Evolutionary conservation across 2,888 invertebrate genomes (phyloP), one percentile per base, ranked within the genome.

Genomic region (Drosophila buzzatii): DNA sequence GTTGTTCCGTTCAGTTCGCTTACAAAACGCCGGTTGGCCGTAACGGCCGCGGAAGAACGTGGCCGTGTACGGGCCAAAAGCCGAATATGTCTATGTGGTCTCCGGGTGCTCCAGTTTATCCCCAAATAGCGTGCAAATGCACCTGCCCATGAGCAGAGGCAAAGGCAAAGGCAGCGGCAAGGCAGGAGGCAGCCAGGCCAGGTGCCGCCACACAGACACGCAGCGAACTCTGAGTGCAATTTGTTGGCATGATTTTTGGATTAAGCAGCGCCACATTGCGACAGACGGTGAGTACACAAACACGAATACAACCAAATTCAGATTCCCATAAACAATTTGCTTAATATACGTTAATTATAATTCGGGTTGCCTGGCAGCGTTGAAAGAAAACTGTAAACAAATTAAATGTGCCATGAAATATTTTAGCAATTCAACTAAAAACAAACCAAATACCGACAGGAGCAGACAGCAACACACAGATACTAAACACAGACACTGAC

Each of bases 1-100:
- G 55, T 55, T 66, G 71, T 67, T 74, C 49, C 47, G 69, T 85
- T 90, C 87, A 90, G 90, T 90, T 89, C 72, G 87, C 70, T 81
- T 86, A 89, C 88, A 90, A 86, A 86, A 89, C 88, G 85, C 85
- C 85, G 85, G 85, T 82, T 85, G 70, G 81, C 82, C 74, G 64
- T 79, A 61, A 79, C 60, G 82, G 82, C 81, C 71, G 74, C 81
- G 81, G 66, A 78, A 47, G 59, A 79, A 66, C 79, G 79, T 73
- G 78, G 53, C 68, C 68, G 59, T 73, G 37, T 49, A 65, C 41
- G 42, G 35, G 37, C 37, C 35, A 27, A 55, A 41, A 47, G 45
- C 51, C 51, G 10, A 31, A 55, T 49, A 57, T 35, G 52, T 35
- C 52, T 44, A 41, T 47, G 67, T 79, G 55, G 18, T 51, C 10